Percentiles rank a stretch among this genome's conserved stretches.
Evolutionary conservation across 2,888 invertebrate species (phyloP).

Genomic region (Drosophila longiperda): DNA sequence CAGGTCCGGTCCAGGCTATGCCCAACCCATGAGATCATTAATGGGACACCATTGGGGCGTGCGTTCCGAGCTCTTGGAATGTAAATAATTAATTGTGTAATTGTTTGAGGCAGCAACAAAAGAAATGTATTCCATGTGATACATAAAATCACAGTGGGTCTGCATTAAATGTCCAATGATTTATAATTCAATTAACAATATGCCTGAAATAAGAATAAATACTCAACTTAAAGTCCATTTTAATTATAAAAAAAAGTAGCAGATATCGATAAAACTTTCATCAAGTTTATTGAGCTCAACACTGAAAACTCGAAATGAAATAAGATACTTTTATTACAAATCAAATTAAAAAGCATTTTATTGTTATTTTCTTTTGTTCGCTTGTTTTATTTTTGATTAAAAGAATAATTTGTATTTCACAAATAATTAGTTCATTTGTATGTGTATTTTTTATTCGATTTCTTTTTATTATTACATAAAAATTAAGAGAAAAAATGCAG

Average conservation of each 20-base stretch:
- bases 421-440: too few relatives aligned
- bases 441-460: too few relatives aligned
- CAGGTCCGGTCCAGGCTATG: slow-evolving; percentile 21
- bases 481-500: too few relatives aligned
- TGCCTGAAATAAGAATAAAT: neutral
- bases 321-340: neutral
- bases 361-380: slow-evolving; percentile 18
- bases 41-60: slow-evolving; percentile 30
- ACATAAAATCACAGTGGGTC: neutral
- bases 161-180: neutral
- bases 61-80: slow-evolving; percentile 25
- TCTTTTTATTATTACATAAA: too few relatives aligned
- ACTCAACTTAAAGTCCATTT: neutral
- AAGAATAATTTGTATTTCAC: too few relatives aligned
- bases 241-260: neutral
- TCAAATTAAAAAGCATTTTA: neutral
- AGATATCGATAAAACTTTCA: neutral
- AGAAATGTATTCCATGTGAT: neutral
- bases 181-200: neutral
- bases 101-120: slow-evolving; percentile 11
- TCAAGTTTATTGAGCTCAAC: neutral
- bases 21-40: slow-evolving; percentile 38
- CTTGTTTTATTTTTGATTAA: slow-evolving; percentile 76
- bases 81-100: slow-evolving; percentile 50
- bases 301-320: neutral